Evolutionary conservation across 2,888 invertebrate species (phyloP), one percentile per base, ranked within the genome.

Genomic region (Creontiades dilutus): DNA sequence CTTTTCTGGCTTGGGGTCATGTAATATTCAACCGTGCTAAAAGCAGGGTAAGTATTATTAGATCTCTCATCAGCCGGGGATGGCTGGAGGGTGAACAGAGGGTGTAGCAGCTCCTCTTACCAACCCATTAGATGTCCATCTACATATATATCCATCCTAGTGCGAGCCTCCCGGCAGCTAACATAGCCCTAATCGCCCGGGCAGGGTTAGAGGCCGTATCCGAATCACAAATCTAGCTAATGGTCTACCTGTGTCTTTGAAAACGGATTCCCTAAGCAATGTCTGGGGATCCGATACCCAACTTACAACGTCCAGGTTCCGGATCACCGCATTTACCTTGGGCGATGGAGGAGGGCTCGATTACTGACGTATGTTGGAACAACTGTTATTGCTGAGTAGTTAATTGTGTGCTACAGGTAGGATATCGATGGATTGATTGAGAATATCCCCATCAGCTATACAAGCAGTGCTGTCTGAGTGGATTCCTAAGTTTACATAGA

Each of bases 121-220:
- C 87, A 76, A 87, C 76, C 82, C 89, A 89, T 89, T 89, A 89
- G 82, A 82, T 89, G 89, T 89, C 89, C 89, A 82, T 89, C 89
- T 89, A 89, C 89, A 82, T 89, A 89, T n/a, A n/a, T 48, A 87
- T 89, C 89, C 68, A 57, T 57, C 84, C 57, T 86, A 86, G 61
- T 61, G 14, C 16, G 12, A 46, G 5, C 81, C 81, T n/a, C 48
- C 81, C 81, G 47, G 46, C 81, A 14, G 23, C 48, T 16, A 13
- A 76, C 87, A 61, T 19, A 61, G 61, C 76, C 46, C 78, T 48
- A 78, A 87, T 87, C 76, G 52, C 55, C 48, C 0, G 52, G 84
- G 55, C 11, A 55, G 37, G 27, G 57, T 61, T 61, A 52, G 57
- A 76, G 75, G 87, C 87, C 27, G 76, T 28, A 19, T 87, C 28